Base-by-base conservation (phyloP, 2,113 vertebrate genomes). In the Periophthalmodon schlosseri region DNA sequence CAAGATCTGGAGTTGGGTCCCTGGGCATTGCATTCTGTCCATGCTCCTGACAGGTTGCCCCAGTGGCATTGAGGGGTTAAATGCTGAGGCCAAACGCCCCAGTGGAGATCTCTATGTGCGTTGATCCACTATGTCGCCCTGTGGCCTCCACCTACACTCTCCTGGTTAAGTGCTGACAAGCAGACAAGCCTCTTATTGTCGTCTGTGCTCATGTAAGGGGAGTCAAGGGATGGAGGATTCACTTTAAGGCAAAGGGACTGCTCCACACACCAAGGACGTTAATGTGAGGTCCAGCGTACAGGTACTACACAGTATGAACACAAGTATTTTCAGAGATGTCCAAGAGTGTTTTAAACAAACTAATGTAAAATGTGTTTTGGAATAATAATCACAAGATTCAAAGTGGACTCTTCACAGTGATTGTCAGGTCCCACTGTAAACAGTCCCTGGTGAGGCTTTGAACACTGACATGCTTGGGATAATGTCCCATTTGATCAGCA, bases 401-500 rank as follows among this genome's bases (percentile, higher is more conserved):
- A 33, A 34, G 60, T 63, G 18, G 60, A 34, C 15, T 63, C 33
- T 63, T 33, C 52, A 18, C 60, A 18, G 7, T 63, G 60, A 63
- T 63, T 63, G 60, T 63, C 60, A 63, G 60, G 60, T 34, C 60
- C 24, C 60, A 34, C 60, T 63, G 60, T 63, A 63, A 63, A 63
- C 60, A 34, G 60, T 63, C 60, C 28, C 60, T 18, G 24, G 60
- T 34, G 60, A 34, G 58, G 24, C 60, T 63, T 63, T 63, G 60
- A 63, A 63, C 60, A 63, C 24, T 63, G 60, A 63, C 60, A 63
- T 63, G 60, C 60, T 63, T 63, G 60, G 60, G 60, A 63, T 63
- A 63, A 63, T 63, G 60, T 63, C 60, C 58, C 60, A 63, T 63
- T 63, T 63, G 60, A 63, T 63, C 60, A 63, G 60, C 60, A 34